phyloP scores from a whole-genome alignment of 1,140 invertebrate genomes.

The Choristoneura fumiferana region DNA sequence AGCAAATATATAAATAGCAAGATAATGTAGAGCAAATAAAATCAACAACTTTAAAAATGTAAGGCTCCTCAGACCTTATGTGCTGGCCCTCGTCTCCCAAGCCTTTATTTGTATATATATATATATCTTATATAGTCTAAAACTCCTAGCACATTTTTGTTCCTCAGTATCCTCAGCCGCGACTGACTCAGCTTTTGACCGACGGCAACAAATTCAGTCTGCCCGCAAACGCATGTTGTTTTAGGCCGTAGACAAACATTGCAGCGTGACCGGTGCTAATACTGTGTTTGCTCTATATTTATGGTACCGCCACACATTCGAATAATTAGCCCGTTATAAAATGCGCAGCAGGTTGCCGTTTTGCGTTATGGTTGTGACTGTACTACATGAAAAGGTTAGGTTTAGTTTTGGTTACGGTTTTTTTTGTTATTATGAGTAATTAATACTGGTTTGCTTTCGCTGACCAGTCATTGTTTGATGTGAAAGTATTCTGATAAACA shows the following conservation, averaged over 20 bases:
- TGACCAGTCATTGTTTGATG: too few relatives aligned
- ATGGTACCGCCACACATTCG: constrained; percentile 59
- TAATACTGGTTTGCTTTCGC: too few relatives aligned
- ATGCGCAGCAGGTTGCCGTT: constrained; percentile 39
- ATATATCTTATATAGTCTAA: too few relatives aligned
- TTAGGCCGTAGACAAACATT: constrained; percentile 71
- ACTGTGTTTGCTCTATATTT: constrained; percentile 70
- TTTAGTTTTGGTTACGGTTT: neutral
- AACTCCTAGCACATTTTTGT: constrained; percentile 23
- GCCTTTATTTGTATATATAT: too few relatives aligned
- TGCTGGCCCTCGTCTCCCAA: too few relatives aligned
- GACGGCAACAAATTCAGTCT: constrained; percentile 67
- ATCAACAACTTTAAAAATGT: too few relatives aligned
- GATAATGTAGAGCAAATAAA: too few relatives aligned
- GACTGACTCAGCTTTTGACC: constrained; percentile 68
- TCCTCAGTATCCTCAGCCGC: constrained; percentile 31
- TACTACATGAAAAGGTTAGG: constrained; percentile 8
- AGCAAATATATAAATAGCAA: too few relatives aligned
- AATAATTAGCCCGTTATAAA: constrained; percentile 76
- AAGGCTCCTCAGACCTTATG: too few relatives aligned
- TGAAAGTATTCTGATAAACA: too few relatives aligned
- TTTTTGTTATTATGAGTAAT: constrained; percentile 22
- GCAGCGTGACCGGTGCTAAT: constrained; percentile 70
- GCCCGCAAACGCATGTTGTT: constrained; percentile 75
- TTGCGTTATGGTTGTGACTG: constrained; percentile 29